These are phyloP conservation scores for Oikopleura albicans DNA, from an alignment of 23 tunicate species.

Conservation along the genomic window DNA sequence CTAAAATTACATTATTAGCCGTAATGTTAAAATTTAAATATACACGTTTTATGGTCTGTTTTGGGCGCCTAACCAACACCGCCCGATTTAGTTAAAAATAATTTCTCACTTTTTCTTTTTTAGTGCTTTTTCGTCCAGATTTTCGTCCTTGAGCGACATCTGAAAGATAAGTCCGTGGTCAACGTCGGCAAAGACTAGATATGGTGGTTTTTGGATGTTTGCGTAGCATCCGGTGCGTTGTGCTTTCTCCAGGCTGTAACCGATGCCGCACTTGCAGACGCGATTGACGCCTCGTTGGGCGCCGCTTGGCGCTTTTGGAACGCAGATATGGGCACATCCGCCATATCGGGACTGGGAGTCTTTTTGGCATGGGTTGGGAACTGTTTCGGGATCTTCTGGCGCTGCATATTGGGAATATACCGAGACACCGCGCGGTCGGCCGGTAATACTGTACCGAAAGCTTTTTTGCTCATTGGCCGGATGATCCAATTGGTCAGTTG, in stretches of 20 bases:
- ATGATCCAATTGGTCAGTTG: neutral
- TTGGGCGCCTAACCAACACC: no score
- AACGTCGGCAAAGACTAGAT: conserved; percentile 9
- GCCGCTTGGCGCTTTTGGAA: neutral
- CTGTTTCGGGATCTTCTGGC: neutral
- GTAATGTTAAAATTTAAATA: no score
- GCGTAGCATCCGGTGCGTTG: conserved; percentile 12
- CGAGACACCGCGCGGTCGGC: conserved; percentile 53
- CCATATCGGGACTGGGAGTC: neutral
- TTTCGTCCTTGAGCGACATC: neutral
- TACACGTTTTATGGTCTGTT: no score
- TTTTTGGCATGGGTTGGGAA: neutral
- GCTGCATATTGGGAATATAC: conserved; percentile 27
- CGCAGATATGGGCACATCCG: neutral
- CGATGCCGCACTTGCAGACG: neutral
- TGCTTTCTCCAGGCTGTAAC: neutral
- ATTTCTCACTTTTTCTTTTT: no score
- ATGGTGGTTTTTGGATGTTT: neutral
- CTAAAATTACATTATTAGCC: neutral
- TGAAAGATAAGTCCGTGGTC: conserved; percentile 6
- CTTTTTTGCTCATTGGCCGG: conserved; percentile 15
- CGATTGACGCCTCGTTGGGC: neutral
- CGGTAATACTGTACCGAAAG: conserved; percentile 25
- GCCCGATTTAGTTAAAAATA: no score
- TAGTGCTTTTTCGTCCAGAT: neutral